Evolutionary conservation across 2,888 invertebrate species (phyloP).

Genomic region (Neocrepidodera transversa): DNA sequence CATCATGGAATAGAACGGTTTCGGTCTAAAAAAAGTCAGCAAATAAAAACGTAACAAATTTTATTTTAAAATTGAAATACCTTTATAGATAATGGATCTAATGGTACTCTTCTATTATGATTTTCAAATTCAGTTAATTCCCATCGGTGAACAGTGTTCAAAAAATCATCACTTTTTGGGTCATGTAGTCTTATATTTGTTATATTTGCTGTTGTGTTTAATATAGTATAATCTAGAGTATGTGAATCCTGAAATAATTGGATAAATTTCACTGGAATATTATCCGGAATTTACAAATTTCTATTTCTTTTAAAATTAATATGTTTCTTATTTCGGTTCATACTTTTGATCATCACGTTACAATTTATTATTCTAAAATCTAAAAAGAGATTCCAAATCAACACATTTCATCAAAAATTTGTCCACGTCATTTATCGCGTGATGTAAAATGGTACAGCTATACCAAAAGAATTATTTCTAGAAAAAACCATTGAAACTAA

Average conservation of each 20-base stretch:
- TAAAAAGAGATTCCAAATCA: no score
- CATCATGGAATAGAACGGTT: constrained; percentile 74
- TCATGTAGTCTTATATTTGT: constrained; percentile 73
- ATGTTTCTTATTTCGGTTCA: no score
- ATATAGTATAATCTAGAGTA: constrained; percentile 66
- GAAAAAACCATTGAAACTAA: no score
- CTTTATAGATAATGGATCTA: constrained; percentile 32
- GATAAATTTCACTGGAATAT: no score
- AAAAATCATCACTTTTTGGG: constrained; percentile 63
- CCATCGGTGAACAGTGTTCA: constrained; percentile 39
- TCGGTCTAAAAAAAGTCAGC: constrained; percentile 64
- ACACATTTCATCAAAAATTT: no score
- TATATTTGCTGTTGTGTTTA: constrained; percentile 72
- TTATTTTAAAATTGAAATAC: constrained; percentile 11
- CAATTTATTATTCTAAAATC: no score
- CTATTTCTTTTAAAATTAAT: no score
- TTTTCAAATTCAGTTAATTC: constrained; percentile 39
- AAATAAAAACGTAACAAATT: background rate
- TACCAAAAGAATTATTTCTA: no score
- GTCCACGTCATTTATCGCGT: no score
- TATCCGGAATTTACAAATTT: no score
- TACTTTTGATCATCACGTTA: no score
- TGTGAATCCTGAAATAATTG: constrained; percentile 65
- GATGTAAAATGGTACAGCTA: no score
- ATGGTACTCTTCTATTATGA: constrained; percentile 21